Percentiles rank a stretch among this genome's conserved stretches.
These are phyloP conservation scores for Drosophila melanosoma DNA, from an alignment of 2,888 invertebrate species.

Conservation along the genomic window DNA sequence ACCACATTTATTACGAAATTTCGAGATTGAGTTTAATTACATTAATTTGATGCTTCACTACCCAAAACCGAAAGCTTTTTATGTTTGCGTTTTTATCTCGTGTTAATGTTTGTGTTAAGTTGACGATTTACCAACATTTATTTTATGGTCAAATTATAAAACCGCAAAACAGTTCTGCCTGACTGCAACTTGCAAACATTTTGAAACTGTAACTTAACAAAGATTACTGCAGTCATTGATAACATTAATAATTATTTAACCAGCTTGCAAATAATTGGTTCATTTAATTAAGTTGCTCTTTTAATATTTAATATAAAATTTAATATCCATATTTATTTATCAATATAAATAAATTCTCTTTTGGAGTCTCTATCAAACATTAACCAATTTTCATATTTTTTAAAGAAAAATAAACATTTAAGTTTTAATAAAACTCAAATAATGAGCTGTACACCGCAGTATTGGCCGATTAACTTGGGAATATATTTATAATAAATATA, in stretches of 20 bases:
- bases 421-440: too few species aligned
- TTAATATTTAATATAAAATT: too few species aligned
- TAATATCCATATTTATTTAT: too few species aligned
- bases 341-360: too few species aligned
- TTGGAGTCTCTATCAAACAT: too few species aligned
- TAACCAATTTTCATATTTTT: too few species aligned
- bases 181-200: slow-evolving; percentile 6
- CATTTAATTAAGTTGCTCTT: not conserved
- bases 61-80: slow-evolving; percentile 12
- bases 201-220: not conserved
- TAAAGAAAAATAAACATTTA: too few species aligned
- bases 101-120: slow-evolving; percentile 44
- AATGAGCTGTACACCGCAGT: too few species aligned
- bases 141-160: slow-evolving; percentile 40
- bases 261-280: not conserved
- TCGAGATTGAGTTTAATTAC: slow-evolving; percentile 61
- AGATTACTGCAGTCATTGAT: not conserved
- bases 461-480: not conserved
- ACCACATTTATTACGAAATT: slow-evolving; percentile 55
- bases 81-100: not conserved
- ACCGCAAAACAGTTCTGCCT: slow-evolving; percentile 32
- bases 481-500: too few species aligned
- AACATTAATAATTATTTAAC: not conserved
- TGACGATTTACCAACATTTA: slow-evolving; percentile 19
- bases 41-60: slow-evolving; percentile 61